Evolutionary conservation across 2,888 invertebrate species (phyloP), one percentile per base, ranked within the genome.

Genomic region (Volucella inanis): DNA sequence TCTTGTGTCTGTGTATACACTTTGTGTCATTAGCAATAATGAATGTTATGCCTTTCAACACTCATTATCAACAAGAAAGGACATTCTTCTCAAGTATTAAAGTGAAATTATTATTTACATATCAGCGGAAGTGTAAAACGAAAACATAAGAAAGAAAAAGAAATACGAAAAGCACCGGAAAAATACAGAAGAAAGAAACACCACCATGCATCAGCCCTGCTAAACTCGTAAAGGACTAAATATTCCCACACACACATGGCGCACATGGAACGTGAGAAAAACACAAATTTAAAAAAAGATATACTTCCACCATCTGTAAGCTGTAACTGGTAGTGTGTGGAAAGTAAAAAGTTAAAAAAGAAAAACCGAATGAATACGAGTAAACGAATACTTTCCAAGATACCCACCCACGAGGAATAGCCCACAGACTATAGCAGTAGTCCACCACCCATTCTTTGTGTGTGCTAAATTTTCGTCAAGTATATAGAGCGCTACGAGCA

Each of bases 41-140:
- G 80, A 80, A 71, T 84, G 71, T 80, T 76, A 76, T 80, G 75
- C 70, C 80, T 80, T 84, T 80, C 71, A 80, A 67, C 70, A 84
- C 80, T 80, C 75, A 84, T 84, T 80, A 84, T 49, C 70, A 80
- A 50, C 84, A 84, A 31, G 79, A 81, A 68, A 71, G 76, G 85
- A 85, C 77, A 81, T 77, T 85, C 81, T 77, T 81, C 81, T 64
- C 71, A 85, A 76, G 79, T 75, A 71, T 65, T 64, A 78, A 70
- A 77, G 55, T 64, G 50, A 71, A 78, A 84, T 80, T 84, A 72
- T 76, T 85, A 80, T 81, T 85, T 77, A 85, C 85, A 81, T 81
- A 85, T 72, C 78, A 83, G 74, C 39, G 52, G 45, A 41, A 39
- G 65, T 61, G 15, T 31, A 12, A 14, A 18, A 22, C 2, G 6